Base-by-base conservation (phyloP, 2,888 invertebrate genomes). In the Leptinotarsa juncta region DNA sequence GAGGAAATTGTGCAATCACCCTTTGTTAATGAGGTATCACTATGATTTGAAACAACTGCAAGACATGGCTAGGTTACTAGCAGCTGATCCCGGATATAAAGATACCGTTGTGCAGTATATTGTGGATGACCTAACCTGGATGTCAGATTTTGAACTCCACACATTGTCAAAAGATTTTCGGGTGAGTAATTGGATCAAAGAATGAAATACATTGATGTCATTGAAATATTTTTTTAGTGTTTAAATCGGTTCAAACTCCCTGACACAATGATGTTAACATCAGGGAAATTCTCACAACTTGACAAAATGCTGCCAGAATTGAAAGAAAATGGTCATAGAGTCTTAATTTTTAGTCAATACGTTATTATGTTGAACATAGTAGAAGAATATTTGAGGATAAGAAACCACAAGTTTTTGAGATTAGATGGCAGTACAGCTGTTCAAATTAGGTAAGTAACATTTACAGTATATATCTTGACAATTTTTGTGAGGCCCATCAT, bases 301-400 rank as follows among this genome's bases (percentile, higher is more conserved):
- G 97, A 97, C 85, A 89, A 90, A 80, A 88, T 96, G 83, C 88
- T 99, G 75, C 94, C 95, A 0, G 89, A 91, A 74, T 89, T 97
- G 77, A 93, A 96, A 86, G 88, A 88, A 10, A 92, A 91, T 0
- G 94, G 94, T 0, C 95, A 96, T 86, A 91, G 97, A 18, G 96
- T 97, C 78, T 89, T 99, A 75, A 91, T 99, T 80, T 99, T 99
- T 90, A 97, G 97, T 86, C 99, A 99, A 90, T 99, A 98, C 89
- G 96, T 96, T 50, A 96, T 97, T 91, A 92, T 99, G 91, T 90
- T 99, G 86, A 97, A 99, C 88, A 92, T 99, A 79, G 88, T 99
- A 81, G 97, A 98, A 88, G 94, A 94, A 65, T 99, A 96, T 89
- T 89, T 98, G 82, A 89, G 90, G n/a, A 89, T 95, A 71, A 91